Evolutionary conservation across 2,888 invertebrate genomes (phyloP), one percentile per base, ranked within the genome.

Genomic region (Proisotoma minuta): DNA sequence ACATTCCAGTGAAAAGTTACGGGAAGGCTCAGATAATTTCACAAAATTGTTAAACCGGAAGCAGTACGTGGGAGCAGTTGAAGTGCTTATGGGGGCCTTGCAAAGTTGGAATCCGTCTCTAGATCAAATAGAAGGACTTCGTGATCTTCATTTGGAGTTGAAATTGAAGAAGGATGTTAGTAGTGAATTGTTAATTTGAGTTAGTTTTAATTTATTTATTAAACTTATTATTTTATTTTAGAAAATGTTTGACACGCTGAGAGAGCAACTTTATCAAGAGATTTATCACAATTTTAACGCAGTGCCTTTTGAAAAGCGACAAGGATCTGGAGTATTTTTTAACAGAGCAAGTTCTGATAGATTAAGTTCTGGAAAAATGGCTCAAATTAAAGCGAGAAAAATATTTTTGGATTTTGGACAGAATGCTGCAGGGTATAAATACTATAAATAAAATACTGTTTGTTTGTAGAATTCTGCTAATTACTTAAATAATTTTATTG

Each of bases 61-160:
- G 66, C 87, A 91, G 69, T 93, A 91, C 78, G 80, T 93, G 63
- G 88, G 87, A 75, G 92, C 91, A 26, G 91, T 93, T n/a, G 84
- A 87, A 75, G 82, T 89, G 39, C 80, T 92, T 22, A 86, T 87
- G 24, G 85, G 85, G 70, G 89, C 89, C 4, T 79, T 85, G 1
- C 79, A 83, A 18, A 80, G 84, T 60, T 83, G 87, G 34, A 85
- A 87, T 75, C 87, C 87, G 10, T 85, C 85, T 29, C 80, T 95
- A 27, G 84, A 87, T 59, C 87, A 87, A 60, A 90, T 95, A 0
- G 90, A 91, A 75, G 95, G 91, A 3, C 80, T 96, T 26, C 83
- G 87, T 66, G 88, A 93, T 75, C 83, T 94, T 3, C 84, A 87
- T 60, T 81, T 81, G 49, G 91, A 93, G 73, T 78, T 95, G 52